Conservation (phyloP, 1,140 invertebrate genomes). For the Pogonognathellus flavescens region DNA sequence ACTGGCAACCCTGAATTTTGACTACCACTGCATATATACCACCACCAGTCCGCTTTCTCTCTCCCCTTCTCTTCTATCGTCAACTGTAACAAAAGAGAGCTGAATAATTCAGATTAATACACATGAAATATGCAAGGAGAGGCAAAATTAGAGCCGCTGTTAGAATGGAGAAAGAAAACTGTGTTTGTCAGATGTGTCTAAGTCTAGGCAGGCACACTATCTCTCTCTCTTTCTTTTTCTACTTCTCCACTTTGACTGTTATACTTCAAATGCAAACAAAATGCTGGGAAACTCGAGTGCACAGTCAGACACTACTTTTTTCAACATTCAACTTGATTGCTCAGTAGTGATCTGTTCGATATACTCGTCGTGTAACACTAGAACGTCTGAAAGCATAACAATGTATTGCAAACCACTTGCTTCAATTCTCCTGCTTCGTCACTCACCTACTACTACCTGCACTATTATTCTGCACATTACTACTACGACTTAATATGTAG, state of each 20-base stretch:
- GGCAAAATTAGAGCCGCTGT: slow-evolving; percentile 51
- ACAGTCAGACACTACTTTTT: background rate
- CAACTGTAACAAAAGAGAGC: slow-evolving; percentile 57
- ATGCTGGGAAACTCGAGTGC: background rate
- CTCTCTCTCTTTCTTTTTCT: no score
- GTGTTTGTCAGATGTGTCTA: slow-evolving; percentile 15
- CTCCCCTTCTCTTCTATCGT: slow-evolving; percentile 50
- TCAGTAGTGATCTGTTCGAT: background rate
- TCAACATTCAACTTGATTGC: background rate
- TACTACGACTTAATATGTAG: background rate
- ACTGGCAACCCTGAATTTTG: slow-evolving; percentile 27
- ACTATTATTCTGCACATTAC: no score
- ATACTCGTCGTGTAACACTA: background rate
- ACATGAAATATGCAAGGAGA: slow-evolving; percentile 59
- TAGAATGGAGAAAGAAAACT: slow-evolving; percentile 39
- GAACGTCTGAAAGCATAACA: background rate
- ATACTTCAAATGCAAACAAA: background rate
- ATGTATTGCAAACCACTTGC: background rate
- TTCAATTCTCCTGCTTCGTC: background rate
- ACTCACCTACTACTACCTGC: no score
- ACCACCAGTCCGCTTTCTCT: slow-evolving; percentile 5
- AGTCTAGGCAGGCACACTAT: no score
- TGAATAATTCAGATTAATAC: slow-evolving; percentile 60
- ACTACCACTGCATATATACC: no score
- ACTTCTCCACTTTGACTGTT: no score